Evolutionary conservation across 2,888 invertebrate genomes (phyloP), one percentile per base, ranked within the genome.

Genomic region (Tromatobia lineatoria): DNA sequence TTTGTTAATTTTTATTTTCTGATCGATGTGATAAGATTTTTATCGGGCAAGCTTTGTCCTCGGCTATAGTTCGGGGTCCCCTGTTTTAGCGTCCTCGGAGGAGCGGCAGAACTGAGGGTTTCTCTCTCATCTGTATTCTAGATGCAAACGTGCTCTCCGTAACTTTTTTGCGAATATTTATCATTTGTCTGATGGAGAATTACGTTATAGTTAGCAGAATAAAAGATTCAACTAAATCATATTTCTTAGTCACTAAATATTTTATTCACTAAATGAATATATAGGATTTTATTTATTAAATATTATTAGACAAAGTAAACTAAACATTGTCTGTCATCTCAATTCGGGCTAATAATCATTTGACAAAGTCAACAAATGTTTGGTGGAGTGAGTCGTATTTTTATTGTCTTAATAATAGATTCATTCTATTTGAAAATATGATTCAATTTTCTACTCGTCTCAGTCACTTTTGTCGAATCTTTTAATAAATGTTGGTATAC

Each of bases 51-150:
- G 38, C 64, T 42, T 64, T 64, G 75, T 79, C 57, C 25, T 74
- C 54, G 50, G 13, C 20, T 18, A 78, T 29, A 45, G 20, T 15
- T 13, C 18, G 50, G 38, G 23, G 47, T 66, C 29, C 54, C 8
- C 54, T 18, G 38, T 34, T 6, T 8, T 13, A 13, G 38, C 20
- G 70, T 78, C 25, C 50, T 83, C 75, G 47, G 23, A 15, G 61
- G 25, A 54, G 18, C 47, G 47, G 61, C 50, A 38, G 34, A 67
- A 82, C 6, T 23, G n/a, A 34, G 52, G 69, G 47, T 67, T 66
- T 20, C 7, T 18, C 15, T 2, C 70, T 83, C 75, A 79, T 75
- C 47, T 66, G 75, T 75, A 75, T 83, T 75, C 75, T 34, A 57
- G 20, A 42, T 70, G 66, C 23, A 45, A 50, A 70, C 75, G 38